Evolutionary conservation across 2,888 invertebrate species (phyloP).

Genomic region (Dicyrtoma fusca): DNA sequence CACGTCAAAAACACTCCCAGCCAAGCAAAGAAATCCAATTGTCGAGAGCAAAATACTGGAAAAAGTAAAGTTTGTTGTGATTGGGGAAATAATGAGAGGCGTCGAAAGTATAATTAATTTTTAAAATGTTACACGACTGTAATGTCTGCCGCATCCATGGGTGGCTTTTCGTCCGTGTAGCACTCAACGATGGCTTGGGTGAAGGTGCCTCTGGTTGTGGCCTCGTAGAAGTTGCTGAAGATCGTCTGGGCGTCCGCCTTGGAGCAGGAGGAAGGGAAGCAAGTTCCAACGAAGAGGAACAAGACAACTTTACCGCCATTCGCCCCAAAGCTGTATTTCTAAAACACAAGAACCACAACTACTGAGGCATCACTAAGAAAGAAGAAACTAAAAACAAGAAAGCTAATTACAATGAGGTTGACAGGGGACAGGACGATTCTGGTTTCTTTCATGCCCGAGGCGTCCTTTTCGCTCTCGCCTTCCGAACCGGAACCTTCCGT

Average conservation of each 20-base stretch:
- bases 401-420: too few species aligned
- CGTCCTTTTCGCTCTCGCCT: too few species aligned
- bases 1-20: too few species aligned
- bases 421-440: not conserved
- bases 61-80: not conserved
- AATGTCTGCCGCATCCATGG: constrained; percentile 7
- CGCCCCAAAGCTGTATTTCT: not conserved
- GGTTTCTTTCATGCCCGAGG: not conserved
- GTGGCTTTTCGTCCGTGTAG: constrained; percentile 20
- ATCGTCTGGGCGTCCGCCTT: not conserved
- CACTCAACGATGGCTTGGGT: not conserved
- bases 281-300: constrained; percentile 10
- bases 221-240: not conserved
- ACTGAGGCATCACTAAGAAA: not conserved
- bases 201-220: not conserved
- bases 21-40: too few species aligned
- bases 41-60: not conserved
- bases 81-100: not conserved
- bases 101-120: not conserved
- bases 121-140: constrained; percentile 19
- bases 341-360: not conserved
- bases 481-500: not conserved
- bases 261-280: constrained; percentile 30
- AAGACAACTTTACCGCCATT: not conserved
- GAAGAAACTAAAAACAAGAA: not conserved